These are phyloP conservation scores for Neodiprion lecontei DNA, from an alignment of 1,140 invertebrate species.

Conservation along the genomic window DNA sequence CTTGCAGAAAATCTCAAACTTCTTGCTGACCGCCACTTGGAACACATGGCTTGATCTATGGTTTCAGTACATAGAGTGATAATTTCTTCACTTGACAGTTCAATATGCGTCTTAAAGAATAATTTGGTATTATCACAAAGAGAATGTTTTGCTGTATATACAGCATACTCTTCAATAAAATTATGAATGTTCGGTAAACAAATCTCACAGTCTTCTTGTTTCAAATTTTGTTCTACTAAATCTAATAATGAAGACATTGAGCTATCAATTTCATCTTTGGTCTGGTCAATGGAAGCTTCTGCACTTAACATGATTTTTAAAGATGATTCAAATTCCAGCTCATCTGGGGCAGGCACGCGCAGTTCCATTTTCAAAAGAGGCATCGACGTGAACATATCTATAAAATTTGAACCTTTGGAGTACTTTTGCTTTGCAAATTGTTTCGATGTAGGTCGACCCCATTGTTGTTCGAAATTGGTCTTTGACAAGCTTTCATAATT, in stretches of 20 bases:
- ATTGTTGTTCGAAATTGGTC: slow-evolving; percentile 31
- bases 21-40: slow-evolving; percentile 32
- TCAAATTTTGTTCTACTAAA: slow-evolving; percentile 15
- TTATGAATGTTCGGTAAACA: slow-evolving; percentile 21
- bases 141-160: slow-evolving; percentile 21
- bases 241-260: slow-evolving; percentile 14
- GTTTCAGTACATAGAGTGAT: slow-evolving; percentile 42
- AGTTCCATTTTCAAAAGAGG: not conserved
- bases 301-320: not conserved
- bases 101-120: slow-evolving; percentile 37
- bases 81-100: slow-evolving; percentile 38
- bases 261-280: slow-evolving; percentile 19
- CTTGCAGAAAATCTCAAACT: slow-evolving; percentile 35
- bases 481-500: slow-evolving; percentile 32
- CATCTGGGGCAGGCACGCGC: not conserved
- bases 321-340: not conserved
- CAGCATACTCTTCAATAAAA: slow-evolving; percentile 19
- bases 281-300: slow-evolving; percentile 10
- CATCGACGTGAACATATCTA: not conserved
- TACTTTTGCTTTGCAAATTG: slow-evolving; percentile 34
- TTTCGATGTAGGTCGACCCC: slow-evolving; percentile 30
- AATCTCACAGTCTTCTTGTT: slow-evolving; percentile 25
- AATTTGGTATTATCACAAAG: slow-evolving; percentile 30
- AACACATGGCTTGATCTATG: slow-evolving; percentile 33
- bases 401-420: slow-evolving; percentile 27